These are phyloP conservation scores for Leistus spinibarbis DNA, from an alignment of 2,888 invertebrate genomes.

Conservation along the genomic window DNA sequence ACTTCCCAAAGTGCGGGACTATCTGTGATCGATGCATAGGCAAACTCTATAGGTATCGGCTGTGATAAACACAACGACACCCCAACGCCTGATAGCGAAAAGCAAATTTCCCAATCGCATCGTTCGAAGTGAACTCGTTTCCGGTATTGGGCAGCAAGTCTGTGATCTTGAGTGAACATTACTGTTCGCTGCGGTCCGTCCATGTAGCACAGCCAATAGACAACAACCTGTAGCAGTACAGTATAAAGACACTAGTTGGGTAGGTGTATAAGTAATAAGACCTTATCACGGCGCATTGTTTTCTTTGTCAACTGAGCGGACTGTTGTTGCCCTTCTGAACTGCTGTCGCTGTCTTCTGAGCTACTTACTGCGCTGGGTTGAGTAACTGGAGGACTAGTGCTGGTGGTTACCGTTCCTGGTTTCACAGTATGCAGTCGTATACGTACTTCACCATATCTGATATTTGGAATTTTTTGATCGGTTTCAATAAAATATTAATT, in stretches of 20 bases:
- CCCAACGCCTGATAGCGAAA: constrained; percentile 72
- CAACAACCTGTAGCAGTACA: constrained; percentile 70
- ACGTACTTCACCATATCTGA: constrained; percentile 71
- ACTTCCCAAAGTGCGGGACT: constrained; percentile 82
- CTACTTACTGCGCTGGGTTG: constrained; percentile 51
- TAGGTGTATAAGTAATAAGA: constrained; percentile 52
- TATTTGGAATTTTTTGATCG: too few species aligned
- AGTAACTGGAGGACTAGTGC: constrained; percentile 53
- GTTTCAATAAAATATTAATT: too few species aligned
- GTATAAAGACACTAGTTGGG: constrained; percentile 66
- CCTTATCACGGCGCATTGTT: constrained; percentile 26
- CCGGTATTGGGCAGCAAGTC: constrained; percentile 67
- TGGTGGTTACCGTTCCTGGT: constrained; percentile 56
- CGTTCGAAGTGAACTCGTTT: constrained; percentile 69
- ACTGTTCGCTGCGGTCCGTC: constrained; percentile 76
- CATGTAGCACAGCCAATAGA: constrained; percentile 82
- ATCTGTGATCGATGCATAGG: constrained; percentile 70
- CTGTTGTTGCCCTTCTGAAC: constrained; percentile 15
- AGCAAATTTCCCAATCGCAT: constrained; percentile 70
- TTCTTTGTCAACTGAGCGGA: constrained; percentile 17
- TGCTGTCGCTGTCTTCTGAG: constrained; percentile 64
- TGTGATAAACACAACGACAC: constrained; percentile 62
- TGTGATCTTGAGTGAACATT: constrained; percentile 76
- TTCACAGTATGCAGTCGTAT: constrained; percentile 74
- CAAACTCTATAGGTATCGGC: constrained; percentile 64